Percentiles rank a stretch among this genome's conserved stretches.
phyloP scores from a whole-genome alignment of 2,113 vertebrate species.

The Arothron firmamentum region DNA sequence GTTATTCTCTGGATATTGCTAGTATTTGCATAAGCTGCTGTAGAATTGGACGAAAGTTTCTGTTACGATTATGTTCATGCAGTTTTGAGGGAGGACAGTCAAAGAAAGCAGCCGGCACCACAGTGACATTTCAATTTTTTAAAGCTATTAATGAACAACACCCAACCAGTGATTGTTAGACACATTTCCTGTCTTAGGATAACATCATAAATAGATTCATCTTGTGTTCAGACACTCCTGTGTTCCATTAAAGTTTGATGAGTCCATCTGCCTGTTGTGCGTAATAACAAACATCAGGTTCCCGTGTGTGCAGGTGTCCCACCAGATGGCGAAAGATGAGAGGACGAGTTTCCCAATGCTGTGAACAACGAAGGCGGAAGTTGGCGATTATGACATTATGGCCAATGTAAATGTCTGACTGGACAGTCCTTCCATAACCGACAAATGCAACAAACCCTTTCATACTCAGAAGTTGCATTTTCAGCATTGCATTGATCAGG shows the following conservation, averaged over 20 bases:
- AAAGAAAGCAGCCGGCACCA: no score
- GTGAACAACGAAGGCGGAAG: constrained; percentile 66
- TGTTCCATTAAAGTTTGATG: constrained; percentile 1
- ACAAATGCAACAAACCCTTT: constrained; percentile 32
- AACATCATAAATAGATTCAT: no score
- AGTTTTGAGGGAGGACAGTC: no score
- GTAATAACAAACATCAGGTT: neutral
- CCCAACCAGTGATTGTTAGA: no score
- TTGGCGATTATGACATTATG: constrained; percentile 40
- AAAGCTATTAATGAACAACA: neutral
- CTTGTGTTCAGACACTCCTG: neutral
- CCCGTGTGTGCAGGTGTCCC: constrained; percentile 36
- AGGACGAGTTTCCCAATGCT: constrained; percentile 57
- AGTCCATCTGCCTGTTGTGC: neutral
- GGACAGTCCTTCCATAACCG: constrained; percentile 73
- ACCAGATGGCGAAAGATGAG: constrained; percentile 44
- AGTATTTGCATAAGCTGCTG: no score
- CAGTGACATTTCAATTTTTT: neutral
- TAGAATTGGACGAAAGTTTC: no score
- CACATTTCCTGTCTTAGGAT: no score
- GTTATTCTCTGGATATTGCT: no score
- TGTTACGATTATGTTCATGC: no score
- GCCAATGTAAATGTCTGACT: constrained; percentile 69
- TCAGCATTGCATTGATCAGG: constrained; percentile 33
- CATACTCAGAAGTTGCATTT: constrained; percentile 43